These are phyloP conservation scores for Varanus komodoensis DNA, from an alignment of 2,113 vertebrate species.

Conservation along the genomic window DNA sequence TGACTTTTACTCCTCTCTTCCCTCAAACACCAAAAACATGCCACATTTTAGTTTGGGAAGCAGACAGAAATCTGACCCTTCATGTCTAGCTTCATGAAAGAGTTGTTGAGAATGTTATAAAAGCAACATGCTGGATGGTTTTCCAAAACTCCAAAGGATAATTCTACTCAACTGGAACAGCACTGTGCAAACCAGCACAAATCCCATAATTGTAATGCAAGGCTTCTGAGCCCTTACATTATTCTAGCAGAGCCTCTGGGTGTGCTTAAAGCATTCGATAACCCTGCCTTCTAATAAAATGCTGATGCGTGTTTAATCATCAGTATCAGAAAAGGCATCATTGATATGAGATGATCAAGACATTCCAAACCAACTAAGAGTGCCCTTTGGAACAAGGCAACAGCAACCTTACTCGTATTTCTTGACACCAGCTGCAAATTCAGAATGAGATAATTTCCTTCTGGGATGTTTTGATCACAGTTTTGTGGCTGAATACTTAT, in stretches of 20 bases:
- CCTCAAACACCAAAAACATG: constrained; percentile 15
- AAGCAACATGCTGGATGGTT: constrained; percentile 28
- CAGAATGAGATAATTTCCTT: background rate
- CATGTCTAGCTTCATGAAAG: constrained; percentile 29
- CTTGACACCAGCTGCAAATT: background rate
- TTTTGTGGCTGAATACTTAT: background rate
- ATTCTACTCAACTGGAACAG: background rate
- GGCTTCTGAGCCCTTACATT: background rate
- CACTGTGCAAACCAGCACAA: constrained; percentile 22
- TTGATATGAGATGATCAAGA: background rate
- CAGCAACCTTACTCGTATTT: background rate
- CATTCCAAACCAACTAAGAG: background rate
- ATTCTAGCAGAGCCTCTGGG: background rate
- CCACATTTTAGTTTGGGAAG: constrained; percentile 28
- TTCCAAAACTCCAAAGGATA: constrained; percentile 32
- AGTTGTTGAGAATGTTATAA: constrained; percentile 43
- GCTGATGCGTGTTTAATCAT: constrained; percentile 16
- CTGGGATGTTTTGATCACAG: background rate
- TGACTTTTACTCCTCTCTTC: background rate
- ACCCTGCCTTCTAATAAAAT: background rate
- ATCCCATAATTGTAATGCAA: constrained; percentile 1
- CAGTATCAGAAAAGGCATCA: background rate
- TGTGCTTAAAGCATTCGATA: background rate
- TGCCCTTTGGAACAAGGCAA: background rate
- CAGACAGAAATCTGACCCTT: constrained; percentile 33